Evolutionary conservation across 2,888 invertebrate species (phyloP).

Genomic region (Auanema sp.): DNA sequence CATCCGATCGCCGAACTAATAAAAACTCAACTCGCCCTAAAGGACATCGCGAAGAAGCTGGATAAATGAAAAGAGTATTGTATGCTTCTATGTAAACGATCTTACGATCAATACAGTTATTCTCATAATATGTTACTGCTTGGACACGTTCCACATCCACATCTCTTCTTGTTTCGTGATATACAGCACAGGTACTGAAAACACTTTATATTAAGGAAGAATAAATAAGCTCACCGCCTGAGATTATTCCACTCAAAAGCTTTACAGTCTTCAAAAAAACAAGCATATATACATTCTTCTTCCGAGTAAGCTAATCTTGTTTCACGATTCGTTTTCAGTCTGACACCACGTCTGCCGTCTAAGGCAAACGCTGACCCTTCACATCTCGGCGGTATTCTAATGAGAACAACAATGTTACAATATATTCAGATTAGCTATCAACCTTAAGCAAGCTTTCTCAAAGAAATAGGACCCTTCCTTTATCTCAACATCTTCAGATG

Average conservation of each 20-base stretch:
- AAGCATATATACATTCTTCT: conserved; percentile 35
- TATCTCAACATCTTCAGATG: conserved; percentile 1
- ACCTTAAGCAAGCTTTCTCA: conserved; percentile 36
- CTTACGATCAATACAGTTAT: conserved; percentile 68
- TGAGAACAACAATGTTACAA: background rate
- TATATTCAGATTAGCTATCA: background rate
- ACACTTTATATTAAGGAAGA: conserved; percentile 66
- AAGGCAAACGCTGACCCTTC: conserved; percentile 37
- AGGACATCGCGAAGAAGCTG: conserved; percentile 21
- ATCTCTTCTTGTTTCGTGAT: conserved; percentile 15
- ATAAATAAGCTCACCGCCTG: conserved; percentile 58
- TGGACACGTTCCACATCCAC: conserved; percentile 7
- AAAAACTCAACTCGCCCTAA: conserved; percentile 51
- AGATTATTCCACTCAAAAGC: conserved; percentile 35
- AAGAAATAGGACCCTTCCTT: conserved; percentile 20
- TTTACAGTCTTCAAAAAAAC: conserved; percentile 30
- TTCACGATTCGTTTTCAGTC: conserved; percentile 17
- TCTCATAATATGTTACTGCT: conserved; percentile 69
- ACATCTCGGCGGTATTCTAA: conserved; percentile 24
- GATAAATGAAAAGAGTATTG: background rate
- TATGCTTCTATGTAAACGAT: background rate
- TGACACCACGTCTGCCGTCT: conserved; percentile 30
- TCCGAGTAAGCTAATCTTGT: conserved; percentile 13
- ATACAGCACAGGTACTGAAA: conserved; percentile 10
- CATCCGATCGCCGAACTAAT: conserved; percentile 45